phyloP scores from a whole-genome alignment of 2,888 invertebrate species.

The Sphaerophoria taeniata region DNA sequence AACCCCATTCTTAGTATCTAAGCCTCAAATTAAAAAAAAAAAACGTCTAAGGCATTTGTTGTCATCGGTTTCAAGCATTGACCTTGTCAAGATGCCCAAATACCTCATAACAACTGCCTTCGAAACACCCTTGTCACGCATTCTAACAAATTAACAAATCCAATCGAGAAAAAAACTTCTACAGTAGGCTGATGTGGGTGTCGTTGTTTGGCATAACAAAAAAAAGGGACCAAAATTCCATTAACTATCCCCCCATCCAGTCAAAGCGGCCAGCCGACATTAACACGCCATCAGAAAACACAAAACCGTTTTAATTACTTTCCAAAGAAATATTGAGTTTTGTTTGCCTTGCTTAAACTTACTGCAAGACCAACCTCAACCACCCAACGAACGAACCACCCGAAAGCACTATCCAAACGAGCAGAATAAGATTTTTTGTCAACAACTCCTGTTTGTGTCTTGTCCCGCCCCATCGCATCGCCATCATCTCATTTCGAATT shows the following conservation, averaged over 20 bases:
- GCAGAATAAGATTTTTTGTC: constrained; percentile 18
- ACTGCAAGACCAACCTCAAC: neutral
- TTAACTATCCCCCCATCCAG: constrained; percentile 22
- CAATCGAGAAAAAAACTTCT: constrained; percentile 59
- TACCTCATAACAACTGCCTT: neutral
- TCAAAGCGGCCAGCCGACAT: neutral
- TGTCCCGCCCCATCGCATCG: neutral
- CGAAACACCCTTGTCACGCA: constrained; percentile 52
- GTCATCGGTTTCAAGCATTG: constrained; percentile 21
- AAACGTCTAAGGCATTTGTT: constrained; percentile 8
- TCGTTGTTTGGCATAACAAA: neutral
- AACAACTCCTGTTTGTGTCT: neutral
- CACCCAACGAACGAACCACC: neutral
- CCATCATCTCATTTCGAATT: constrained; percentile 64
- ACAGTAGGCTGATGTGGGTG: constrained; percentile 28
- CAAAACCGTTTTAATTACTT: constrained; percentile 65
- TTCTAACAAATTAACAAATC: constrained; percentile 67
- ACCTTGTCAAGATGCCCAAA: neutral
- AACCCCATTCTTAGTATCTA: too few relatives aligned
- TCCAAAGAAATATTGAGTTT: constrained; percentile 53
- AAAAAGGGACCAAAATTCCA: constrained; percentile 33
- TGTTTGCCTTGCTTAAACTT: neutral
- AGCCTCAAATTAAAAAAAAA: too few relatives aligned
- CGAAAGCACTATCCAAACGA: constrained; percentile 9
- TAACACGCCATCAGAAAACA: constrained; percentile 45